Evolutionary conservation across 1,140 invertebrate genomes (phyloP).

Genomic region (Trichogramma pretiosum): DNA sequence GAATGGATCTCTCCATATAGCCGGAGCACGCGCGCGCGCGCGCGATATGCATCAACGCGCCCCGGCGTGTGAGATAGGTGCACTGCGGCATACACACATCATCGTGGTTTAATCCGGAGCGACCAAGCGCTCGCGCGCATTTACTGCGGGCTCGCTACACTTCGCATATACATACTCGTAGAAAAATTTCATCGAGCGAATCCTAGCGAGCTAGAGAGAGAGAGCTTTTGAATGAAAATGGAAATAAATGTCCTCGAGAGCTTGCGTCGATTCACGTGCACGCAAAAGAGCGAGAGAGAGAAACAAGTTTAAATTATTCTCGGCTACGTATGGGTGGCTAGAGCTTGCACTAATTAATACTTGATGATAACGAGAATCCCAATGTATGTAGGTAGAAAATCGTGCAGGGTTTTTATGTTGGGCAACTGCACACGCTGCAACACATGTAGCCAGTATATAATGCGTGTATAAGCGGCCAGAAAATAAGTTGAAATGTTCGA

Average conservation of each 20-base stretch:
- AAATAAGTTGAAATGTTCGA: too few relatives aligned
- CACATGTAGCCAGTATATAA: too few relatives aligned
- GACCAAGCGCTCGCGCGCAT: background rate
- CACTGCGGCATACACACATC: slow-evolving; percentile 9
- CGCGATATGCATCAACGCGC: slow-evolving; percentile 3
- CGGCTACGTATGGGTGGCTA: too few relatives aligned
- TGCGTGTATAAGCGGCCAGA: too few relatives aligned
- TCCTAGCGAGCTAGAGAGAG: background rate
- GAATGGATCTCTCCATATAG: background rate
- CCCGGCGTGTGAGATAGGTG: slow-evolving; percentile 4
- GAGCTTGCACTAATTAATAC: too few relatives aligned
- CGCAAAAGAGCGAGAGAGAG: background rate
- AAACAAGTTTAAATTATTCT: too few relatives aligned
- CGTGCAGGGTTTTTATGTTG: too few relatives aligned
- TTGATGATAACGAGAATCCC: too few relatives aligned
- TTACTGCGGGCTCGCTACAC: too few relatives aligned
- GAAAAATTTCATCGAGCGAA: background rate
- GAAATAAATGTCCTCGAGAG: background rate
- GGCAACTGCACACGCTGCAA: too few relatives aligned
- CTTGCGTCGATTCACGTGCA: background rate
- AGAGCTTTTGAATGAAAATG: background rate
- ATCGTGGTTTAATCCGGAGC: slow-evolving; percentile 9
- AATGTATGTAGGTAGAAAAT: too few relatives aligned
- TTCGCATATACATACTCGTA: too few relatives aligned
- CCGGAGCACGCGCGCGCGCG: background rate